Evolutionary conservation across 2,888 invertebrate species (phyloP).

Genomic region (Petrophora chlorosata): DNA sequence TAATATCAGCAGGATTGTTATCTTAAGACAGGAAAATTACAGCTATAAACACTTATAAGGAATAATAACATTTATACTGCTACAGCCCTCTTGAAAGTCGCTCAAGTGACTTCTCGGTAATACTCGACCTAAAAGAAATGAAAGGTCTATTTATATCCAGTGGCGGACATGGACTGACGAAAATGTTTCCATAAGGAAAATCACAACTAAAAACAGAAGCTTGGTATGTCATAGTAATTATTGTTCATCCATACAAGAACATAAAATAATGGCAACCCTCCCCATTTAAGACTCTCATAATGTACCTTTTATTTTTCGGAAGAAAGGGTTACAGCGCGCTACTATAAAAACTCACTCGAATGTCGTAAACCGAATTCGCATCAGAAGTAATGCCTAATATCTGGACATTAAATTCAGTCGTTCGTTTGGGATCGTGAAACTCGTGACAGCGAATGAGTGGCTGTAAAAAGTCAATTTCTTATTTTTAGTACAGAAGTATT

Average conservation of each 20-base stretch:
- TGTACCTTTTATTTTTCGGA: conserved; percentile 29
- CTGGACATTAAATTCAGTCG: conserved; percentile 33
- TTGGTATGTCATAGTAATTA: conserved; percentile 7
- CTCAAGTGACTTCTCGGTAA: no score
- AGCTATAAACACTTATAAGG: no score
- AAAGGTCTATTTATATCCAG: no score
- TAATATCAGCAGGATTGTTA: no score
- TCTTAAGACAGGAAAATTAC: no score
- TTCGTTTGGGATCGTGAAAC: conserved; percentile 34
- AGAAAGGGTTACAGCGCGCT: conserved; percentile 30
- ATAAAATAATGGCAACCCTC: conserved; percentile 24
- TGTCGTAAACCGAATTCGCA: conserved; percentile 26
- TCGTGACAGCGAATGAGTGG: conserved; percentile 36
- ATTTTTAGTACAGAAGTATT: conserved; percentile 33
- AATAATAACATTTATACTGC: no score
- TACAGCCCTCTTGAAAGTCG: no score
- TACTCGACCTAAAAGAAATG: no score
- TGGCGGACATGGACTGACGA: no score
- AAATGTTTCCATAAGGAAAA: no score
- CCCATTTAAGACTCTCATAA: conserved; percentile 30
- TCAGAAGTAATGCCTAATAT: conserved; percentile 33
- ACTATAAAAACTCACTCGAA: conserved; percentile 40
- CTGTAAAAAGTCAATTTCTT: conserved; percentile 38
- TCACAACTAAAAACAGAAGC: neutral
- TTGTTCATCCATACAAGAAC: conserved; percentile 7